A percentile compares a stretch with the other conserved stretches of the same genome.
Conservation (phyloP, 2,797 vertebrate species). For the Clarias platycephalus region DNA sequence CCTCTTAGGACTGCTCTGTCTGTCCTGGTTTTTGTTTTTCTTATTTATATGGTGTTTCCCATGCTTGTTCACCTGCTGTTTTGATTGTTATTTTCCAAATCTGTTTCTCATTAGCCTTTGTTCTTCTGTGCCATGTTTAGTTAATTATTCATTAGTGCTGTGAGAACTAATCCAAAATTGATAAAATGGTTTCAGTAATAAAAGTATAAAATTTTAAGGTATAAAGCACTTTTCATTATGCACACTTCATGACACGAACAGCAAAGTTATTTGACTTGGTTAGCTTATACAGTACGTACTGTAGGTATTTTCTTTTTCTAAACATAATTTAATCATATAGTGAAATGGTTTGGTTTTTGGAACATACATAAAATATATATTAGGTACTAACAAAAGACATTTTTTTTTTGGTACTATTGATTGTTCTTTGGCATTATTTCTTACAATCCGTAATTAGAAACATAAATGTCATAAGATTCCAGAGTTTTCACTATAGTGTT, state of each 20-base stretch:
- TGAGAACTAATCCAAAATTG: neutral
- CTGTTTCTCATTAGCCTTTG: neutral
- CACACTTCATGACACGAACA: neutral
- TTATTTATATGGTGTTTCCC: neutral
- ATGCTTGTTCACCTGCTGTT: neutral
- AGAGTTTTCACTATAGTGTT: neutral
- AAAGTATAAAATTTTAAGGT: neutral
- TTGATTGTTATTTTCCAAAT: neutral
- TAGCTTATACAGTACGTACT: neutral
- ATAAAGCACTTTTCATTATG: neutral
- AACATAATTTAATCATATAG: neutral
- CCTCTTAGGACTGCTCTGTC: neutral
- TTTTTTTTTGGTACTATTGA: too few relatives aligned
- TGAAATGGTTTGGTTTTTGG: neutral
- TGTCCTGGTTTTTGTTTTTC: neutral
- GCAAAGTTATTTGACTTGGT: neutral
- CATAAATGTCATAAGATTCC: too few relatives aligned
- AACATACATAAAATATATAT: neutral
- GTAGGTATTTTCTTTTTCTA: neutral
- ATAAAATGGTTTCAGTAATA: neutral
- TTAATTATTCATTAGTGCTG: neutral
- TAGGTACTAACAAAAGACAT: neutral
- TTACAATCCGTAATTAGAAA: neutral
- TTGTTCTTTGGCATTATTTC: neutral
- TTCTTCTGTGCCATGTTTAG: neutral